Conservation (phyloP, 2,888 invertebrate species). For the Colostygia pectinataria region DNA sequence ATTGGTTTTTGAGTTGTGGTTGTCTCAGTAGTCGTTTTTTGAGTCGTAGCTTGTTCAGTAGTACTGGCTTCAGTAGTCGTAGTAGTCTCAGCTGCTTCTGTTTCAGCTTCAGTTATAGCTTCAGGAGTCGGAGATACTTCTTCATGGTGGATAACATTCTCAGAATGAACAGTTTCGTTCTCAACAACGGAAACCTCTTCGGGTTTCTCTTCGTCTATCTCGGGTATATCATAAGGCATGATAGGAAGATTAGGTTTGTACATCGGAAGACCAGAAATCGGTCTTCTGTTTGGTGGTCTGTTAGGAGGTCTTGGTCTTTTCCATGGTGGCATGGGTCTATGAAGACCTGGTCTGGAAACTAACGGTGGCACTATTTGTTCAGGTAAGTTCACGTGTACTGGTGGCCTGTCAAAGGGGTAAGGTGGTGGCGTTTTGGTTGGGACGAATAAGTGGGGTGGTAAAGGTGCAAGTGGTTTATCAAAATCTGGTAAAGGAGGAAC, state of each 20-base stretch:
- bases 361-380: conserved; percentile 88
- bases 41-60: conserved; percentile 41
- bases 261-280: conserved; percentile 81
- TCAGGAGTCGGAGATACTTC: conserved; percentile 49
- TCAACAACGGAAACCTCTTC: conserved; percentile 56
- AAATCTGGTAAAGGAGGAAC: conserved; percentile 87
- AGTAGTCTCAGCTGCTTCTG: conserved; percentile 48
- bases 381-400: conserved; percentile 86
- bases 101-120: conserved; percentile 48
- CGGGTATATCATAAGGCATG: conserved; percentile 62
- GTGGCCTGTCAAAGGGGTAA: conserved; percentile 90
- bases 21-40: conserved; percentile 28
- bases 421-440: conserved; percentile 84
- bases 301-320: conserved; percentile 81
- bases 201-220: conserved; percentile 40
- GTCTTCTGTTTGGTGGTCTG: conserved; percentile 76
- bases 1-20: conserved; percentile 40
- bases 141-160: conserved; percentile 63
- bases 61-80: conserved; percentile 41
- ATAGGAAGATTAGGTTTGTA: conserved; percentile 85
- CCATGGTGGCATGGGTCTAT: conserved; percentile 86
- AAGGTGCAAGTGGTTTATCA: conserved; percentile 73
- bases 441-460: conserved; percentile 66
- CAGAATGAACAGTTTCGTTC: conserved; percentile 65
- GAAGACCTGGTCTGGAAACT: conserved; percentile 80